These are phyloP conservation scores for Cepaea hortensis DNA, from an alignment of 2,888 invertebrate genomes.

Conservation along the genomic window DNA sequence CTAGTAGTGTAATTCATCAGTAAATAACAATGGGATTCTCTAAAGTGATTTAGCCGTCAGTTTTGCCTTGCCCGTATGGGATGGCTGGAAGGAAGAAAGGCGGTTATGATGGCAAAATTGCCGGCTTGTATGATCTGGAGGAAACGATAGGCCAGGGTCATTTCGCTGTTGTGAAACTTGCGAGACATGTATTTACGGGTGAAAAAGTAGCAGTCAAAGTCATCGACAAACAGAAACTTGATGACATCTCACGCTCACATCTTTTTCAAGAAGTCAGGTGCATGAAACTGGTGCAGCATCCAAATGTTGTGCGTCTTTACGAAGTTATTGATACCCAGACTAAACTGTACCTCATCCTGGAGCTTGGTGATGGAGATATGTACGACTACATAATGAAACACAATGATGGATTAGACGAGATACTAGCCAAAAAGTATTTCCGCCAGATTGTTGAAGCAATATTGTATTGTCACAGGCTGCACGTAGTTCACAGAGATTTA, in stretches of 20 bases:
- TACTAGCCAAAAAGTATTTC: slow-evolving; percentile 87
- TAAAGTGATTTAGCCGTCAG: neutral
- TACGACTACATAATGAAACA: slow-evolving; percentile 99
- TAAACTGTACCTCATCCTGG: slow-evolving; percentile 91
- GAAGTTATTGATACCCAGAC: slow-evolving; percentile 99
- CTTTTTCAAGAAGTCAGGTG: slow-evolving; percentile 88
- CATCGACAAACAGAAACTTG: slow-evolving; percentile 98
- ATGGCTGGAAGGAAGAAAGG: slow-evolving; percentile 66
- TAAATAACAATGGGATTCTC: slow-evolving; percentile 32
- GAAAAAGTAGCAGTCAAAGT: slow-evolving; percentile 98
- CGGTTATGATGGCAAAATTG: slow-evolving; percentile 74
- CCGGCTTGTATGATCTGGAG: slow-evolving; percentile 95
- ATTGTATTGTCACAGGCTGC: slow-evolving; percentile 95
- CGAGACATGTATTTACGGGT: slow-evolving; percentile 98
- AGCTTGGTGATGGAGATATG: slow-evolving; percentile 97
- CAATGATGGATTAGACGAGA: slow-evolving; percentile 84
- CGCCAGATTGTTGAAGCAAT: slow-evolving; percentile 97
- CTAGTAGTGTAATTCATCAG: slow-evolving; percentile 36
- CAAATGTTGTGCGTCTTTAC: slow-evolving; percentile 97
- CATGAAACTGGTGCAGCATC: slow-evolving; percentile 99
- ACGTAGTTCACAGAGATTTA: slow-evolving; percentile 92
- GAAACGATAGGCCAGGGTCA: slow-evolving; percentile 98
- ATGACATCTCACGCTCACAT: slow-evolving; percentile 95
- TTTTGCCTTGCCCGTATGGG: slow-evolving; percentile 31
- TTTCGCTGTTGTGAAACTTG: slow-evolving; percentile 98